A percentile compares a stretch with the other conserved stretches of the same genome.
Conservation (phyloP, 2,797 vertebrate species). For the Benthosema pterotum region DNA sequence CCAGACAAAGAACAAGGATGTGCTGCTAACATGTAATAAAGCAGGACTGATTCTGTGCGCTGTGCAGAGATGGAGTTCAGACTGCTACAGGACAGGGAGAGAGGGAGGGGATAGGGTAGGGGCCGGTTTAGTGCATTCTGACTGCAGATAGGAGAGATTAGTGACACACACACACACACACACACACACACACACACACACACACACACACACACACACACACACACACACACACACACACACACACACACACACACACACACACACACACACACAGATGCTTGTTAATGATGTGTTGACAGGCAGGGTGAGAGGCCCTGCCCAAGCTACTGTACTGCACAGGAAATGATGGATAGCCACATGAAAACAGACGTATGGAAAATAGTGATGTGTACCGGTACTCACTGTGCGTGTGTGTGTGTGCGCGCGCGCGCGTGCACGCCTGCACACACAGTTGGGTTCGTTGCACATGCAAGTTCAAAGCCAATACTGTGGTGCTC, state of each 20-base stretch:
- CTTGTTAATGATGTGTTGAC: constrained; percentile 70
- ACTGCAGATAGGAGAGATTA: constrained; percentile 56
- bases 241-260: too few relatives aligned
- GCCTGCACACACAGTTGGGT: constrained; percentile 5
- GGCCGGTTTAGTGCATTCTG: constrained; percentile 21
- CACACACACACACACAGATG: too few relatives aligned
- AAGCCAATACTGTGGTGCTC: constrained; percentile 48
- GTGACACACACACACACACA: too few relatives aligned
- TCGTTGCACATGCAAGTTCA: constrained; percentile 51
- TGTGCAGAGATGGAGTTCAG: constrained; percentile 46
- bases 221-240: too few relatives aligned
- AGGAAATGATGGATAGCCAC: constrained; percentile 39
- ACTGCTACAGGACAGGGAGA: constrained; percentile 16
- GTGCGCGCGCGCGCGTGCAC: constrained; percentile 11
- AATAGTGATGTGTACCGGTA: too few relatives aligned
- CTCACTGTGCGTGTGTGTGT: constrained; percentile 12
- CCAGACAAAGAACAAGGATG: constrained; percentile 62
- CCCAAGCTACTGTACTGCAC: constrained; percentile 34
- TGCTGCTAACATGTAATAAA: constrained; percentile 75
- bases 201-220: too few relatives aligned
- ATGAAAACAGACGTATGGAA: too few relatives aligned
- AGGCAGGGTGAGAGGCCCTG: constrained; percentile 49
- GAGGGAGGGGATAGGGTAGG: neutral
- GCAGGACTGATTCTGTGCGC: constrained; percentile 57
- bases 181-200: too few relatives aligned